Percentiles rank a stretch among this genome's conserved stretches.
Evolutionary conservation across 2,888 invertebrate species (phyloP).

Genomic region (Rhamphomyia laevipes): DNA sequence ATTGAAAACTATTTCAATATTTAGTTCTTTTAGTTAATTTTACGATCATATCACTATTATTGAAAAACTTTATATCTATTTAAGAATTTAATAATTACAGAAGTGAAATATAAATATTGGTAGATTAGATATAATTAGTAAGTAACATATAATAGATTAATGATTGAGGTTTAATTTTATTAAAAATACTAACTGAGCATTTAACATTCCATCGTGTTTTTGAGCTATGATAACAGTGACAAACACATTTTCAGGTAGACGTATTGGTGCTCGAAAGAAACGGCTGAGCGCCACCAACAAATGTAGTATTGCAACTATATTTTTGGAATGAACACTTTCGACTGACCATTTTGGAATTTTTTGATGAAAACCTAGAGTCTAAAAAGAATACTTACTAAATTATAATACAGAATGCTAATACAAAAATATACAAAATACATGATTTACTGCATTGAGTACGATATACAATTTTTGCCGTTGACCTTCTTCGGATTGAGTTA

Average conservation of each 20-base stretch:
- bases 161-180: no score
- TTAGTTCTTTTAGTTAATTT: no score
- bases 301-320: slow-evolving; percentile 91
- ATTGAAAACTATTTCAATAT: no score
- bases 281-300: slow-evolving; percentile 84
- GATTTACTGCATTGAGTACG: slow-evolving; percentile 80
- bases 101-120: no score
- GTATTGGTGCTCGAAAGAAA: slow-evolving; percentile 88
- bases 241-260: slow-evolving; percentile 92
- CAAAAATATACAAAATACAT: slow-evolving; percentile 41
- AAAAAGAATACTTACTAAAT: slow-evolving; percentile 2
- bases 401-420: not conserved
- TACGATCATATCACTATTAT: no score
- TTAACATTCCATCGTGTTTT: slow-evolving; percentile 56
- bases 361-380: slow-evolving; percentile 58
- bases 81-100: no score
- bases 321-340: slow-evolving; percentile 92
- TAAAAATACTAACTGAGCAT: slow-evolving; percentile 45
- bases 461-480: slow-evolving; percentile 89
- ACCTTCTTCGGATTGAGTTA: slow-evolving; percentile 95
- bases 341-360: slow-evolving; percentile 93
- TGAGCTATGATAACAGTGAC: slow-evolving; percentile 88
- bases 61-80: no score
- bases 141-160: no score
- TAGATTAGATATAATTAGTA: no score